Base-by-base conservation (phyloP, 2,888 invertebrate species). In the Epinotia brunnichana region DNA sequence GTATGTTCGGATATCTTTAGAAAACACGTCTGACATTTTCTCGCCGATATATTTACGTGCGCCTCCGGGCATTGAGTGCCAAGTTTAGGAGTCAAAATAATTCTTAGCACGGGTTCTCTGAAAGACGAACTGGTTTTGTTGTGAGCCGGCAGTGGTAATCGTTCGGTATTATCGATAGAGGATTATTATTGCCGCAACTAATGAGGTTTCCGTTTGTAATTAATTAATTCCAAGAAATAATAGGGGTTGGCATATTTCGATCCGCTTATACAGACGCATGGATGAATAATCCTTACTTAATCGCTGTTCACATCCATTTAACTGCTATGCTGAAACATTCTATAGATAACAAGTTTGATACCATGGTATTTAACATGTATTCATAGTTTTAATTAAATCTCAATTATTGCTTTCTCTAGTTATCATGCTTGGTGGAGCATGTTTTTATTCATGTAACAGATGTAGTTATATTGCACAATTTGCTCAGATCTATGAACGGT, bases 1-100 rank as follows among this genome's bases (percentile, higher is more conserved):
- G 71, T 72, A 68, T 72, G 56, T 72, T 68, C 72, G 21, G 59
- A 39, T 54, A 24, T 62, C 61, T 56, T 54, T 61, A 53, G 60
- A 41, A 41, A 69, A 61, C 51, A 56, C 15, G 59, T 39, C 35
- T 35, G 61, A 48, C 17, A 62, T 72, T 61, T 44, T 35, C 53
- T 11, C 48, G 21, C 17, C 17, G 48, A 62, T 29, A 51, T 48
- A 41, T 70, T 57, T 70, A 53, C 56, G 19, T 57, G 21, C 57
- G 35, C 70, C 57, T 21, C 39, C 56, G 44, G 62, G 56, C 24
- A 63, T 63, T 15, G 57, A 70, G 63, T 64, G 44, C n/a, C 59
- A 59, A 51, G 19, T 59, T 64, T 48, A 51, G 39, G 13, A 48
- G 39, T 51, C 19, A 39, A 44, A 62, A 56, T 54, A 19, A 66